phyloP scores from a whole-genome alignment of 2,888 invertebrate species.

The Leucophenga montana region DNA sequence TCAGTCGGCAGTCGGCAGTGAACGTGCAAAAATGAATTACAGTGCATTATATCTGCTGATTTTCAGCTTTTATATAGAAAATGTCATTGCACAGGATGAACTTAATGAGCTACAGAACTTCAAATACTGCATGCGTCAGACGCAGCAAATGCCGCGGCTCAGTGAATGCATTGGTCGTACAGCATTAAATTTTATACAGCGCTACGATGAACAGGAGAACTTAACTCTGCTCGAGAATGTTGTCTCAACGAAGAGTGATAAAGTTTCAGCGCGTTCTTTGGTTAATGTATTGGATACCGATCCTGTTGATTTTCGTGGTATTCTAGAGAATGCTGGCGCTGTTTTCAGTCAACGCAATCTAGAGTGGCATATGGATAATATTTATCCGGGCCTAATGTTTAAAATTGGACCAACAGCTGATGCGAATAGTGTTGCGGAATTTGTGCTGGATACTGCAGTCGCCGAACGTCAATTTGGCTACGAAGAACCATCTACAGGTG shows the following conservation, averaged over 20 bases:
- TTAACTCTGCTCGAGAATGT: constrained; percentile 80
- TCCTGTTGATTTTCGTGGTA: constrained; percentile 82
- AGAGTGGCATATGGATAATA: constrained; percentile 82
- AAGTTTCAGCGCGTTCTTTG: constrained; percentile 78
- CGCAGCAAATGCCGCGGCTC: constrained; percentile 71
- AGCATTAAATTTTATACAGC: constrained; percentile 79
- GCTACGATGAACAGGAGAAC: constrained; percentile 79
- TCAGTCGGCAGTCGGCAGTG: constrained; percentile 37
- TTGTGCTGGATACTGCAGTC: constrained; percentile 78
- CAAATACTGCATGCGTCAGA: constrained; percentile 74
- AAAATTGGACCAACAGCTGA: constrained; percentile 82
- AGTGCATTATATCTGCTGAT: constrained; percentile 33
- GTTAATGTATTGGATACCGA: constrained; percentile 82
- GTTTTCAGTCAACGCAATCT: constrained; percentile 82
- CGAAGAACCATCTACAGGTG: constrained; percentile 70
- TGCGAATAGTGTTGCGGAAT: constrained; percentile 83
- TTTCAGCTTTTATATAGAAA: constrained; percentile 34
- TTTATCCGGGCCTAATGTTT: constrained; percentile 85
- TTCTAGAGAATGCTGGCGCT: constrained; percentile 80
- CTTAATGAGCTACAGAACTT: constrained; percentile 57
- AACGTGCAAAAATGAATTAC: too few species aligned
- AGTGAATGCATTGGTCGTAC: constrained; percentile 82
- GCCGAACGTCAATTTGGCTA: constrained; percentile 74
- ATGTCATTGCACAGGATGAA: constrained; percentile 37
- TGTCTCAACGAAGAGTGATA: constrained; percentile 78